Percentiles rank a stretch among this genome's conserved stretches.
Conservation (phyloP, 1,140 invertebrate genomes). For the Elysia chlorotica region DNA sequence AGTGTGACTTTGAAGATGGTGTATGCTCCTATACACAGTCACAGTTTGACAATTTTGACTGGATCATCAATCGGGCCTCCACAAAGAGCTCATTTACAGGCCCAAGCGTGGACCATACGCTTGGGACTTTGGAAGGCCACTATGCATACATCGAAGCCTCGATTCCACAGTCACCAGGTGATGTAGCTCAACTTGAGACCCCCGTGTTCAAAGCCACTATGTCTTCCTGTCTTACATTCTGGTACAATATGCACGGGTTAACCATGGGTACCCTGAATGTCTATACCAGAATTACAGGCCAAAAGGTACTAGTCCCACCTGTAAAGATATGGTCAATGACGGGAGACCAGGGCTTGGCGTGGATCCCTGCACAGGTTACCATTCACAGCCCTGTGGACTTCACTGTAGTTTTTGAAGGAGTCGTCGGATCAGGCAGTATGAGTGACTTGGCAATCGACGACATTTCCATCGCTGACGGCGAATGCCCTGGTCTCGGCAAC, state of each 20-base stretch:
- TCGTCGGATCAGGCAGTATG: slow-evolving; percentile 34
- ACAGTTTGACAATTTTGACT: slow-evolving; percentile 50
- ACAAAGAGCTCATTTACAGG: slow-evolving; percentile 39
- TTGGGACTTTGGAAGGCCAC: slow-evolving; percentile 61
- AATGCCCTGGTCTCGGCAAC: slow-evolving; percentile 29
- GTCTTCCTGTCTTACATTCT: slow-evolving; percentile 69
- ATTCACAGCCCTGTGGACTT: slow-evolving; percentile 16
- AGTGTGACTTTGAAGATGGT: slow-evolving; percentile 53
- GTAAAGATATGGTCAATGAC: not conserved
- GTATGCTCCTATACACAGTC: slow-evolving; percentile 49
- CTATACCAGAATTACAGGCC: not conserved
- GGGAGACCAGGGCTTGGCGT: slow-evolving; percentile 8
- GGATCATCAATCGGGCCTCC: slow-evolving; percentile 36
- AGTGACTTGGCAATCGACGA: slow-evolving; percentile 55
- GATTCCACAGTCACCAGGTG: slow-evolving; percentile 38
- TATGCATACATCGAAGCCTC: slow-evolving; percentile 53
- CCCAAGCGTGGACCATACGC: slow-evolving; percentile 51
- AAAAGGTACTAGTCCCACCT: too few relatives aligned
- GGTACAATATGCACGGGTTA: slow-evolving; percentile 65
- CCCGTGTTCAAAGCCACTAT: slow-evolving; percentile 31
- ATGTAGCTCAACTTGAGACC: slow-evolving; percentile 46
- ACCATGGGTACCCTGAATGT: not conserved
- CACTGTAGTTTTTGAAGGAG: slow-evolving; percentile 53
- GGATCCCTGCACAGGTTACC: slow-evolving; percentile 12
- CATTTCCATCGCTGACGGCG: slow-evolving; percentile 13